Percentiles rank a stretch among this genome's conserved stretches.
phyloP scores from a whole-genome alignment of 2,888 invertebrate species.

The Xestia ashworthii region DNA sequence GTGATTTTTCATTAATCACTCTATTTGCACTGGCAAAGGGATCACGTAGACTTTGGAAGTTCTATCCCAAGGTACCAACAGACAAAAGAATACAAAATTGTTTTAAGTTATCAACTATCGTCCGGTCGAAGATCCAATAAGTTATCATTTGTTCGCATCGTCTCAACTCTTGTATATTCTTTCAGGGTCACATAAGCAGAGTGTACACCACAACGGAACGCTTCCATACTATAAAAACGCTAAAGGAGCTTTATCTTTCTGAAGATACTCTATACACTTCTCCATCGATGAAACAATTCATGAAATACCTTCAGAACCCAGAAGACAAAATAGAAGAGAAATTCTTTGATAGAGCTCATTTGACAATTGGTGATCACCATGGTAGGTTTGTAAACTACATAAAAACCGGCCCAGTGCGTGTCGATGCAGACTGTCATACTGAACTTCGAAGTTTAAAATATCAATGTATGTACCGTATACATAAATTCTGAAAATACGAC shows the following conservation, averaged over 20 bases:
- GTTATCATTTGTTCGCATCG: too few species aligned
- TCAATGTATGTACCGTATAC: too few species aligned
- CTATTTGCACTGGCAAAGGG: background rate
- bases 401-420: background rate
- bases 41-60: background rate
- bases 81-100: background rate
- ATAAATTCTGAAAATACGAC: too few species aligned
- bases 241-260: conserved; percentile 67
- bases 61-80: background rate
- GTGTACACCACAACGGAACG: conserved; percentile 73
- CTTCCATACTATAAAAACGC: conserved; percentile 63
- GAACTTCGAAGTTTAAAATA: too few species aligned
- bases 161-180: conserved; percentile 3
- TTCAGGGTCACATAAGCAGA: conserved; percentile 77
- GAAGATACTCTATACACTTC: conserved; percentile 67
- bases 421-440: background rate
- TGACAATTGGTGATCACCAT: conserved; percentile 33
- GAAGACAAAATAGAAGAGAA: conserved; percentile 47
- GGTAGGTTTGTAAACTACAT: conserved; percentile 46
- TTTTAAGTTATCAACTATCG: background rate
- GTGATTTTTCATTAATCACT: background rate
- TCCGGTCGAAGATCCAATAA: background rate
- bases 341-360: conserved; percentile 49
- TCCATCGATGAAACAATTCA: conserved; percentile 61
- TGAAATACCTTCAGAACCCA: conserved; percentile 59